phyloP scores from a whole-genome alignment of 2,113 vertebrate species.

The Forbesichthys agassizii region DNA sequence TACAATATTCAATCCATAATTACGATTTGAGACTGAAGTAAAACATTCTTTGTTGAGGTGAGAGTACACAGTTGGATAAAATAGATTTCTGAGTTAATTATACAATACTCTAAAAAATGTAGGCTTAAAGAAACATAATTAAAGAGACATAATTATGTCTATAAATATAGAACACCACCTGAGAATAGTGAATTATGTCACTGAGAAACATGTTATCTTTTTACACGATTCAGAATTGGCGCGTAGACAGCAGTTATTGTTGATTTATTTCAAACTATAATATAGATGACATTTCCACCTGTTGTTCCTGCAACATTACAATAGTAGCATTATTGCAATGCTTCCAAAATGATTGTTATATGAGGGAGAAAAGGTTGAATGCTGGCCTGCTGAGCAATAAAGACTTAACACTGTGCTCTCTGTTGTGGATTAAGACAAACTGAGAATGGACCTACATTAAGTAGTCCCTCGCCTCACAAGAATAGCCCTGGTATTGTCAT shows the following conservation, averaged over 20 bases:
- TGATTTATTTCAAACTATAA: slow-evolving; percentile 29
- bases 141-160: too few relatives aligned
- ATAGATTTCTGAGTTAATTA: too few relatives aligned
- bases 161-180: too few relatives aligned
- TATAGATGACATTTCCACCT: slow-evolving; percentile 33
- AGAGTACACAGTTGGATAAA: too few relatives aligned
- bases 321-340: slow-evolving; percentile 38
- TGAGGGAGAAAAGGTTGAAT: slow-evolving; percentile 31
- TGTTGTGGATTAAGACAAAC: slow-evolving; percentile 57
- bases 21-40: too few relatives aligned
- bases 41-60: too few relatives aligned
- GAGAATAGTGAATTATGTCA: too few relatives aligned
- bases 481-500: slow-evolving; percentile 44
- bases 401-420: slow-evolving; percentile 46
- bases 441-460: slow-evolving; percentile 41
- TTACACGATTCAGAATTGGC: background rate
- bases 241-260: slow-evolving; percentile 11
- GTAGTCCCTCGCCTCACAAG: slow-evolving; percentile 44
- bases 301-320: slow-evolving; percentile 43
- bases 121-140: too few relatives aligned
- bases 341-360: slow-evolving; percentile 27
- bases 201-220: too few relatives aligned
- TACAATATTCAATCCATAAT: too few relatives aligned
- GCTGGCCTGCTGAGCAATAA: slow-evolving; percentile 33
- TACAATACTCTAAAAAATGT: too few relatives aligned